Evolutionary conservation across 2,797 vertebrate species (phyloP).

Genomic region (Dermochelys coriacea): DNA sequence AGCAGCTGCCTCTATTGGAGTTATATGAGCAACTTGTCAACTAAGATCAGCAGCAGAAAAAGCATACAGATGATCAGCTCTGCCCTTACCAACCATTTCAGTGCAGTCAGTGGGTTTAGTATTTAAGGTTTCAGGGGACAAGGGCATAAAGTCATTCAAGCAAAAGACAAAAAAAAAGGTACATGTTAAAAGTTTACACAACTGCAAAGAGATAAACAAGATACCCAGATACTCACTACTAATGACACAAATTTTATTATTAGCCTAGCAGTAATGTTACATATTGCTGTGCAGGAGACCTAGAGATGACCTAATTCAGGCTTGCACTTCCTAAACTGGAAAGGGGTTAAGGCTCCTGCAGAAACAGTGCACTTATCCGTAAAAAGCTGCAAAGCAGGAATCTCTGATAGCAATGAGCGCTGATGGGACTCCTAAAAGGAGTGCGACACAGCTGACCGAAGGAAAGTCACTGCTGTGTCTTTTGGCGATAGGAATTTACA

Average conservation of each 20-base stretch:
- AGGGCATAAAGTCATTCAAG: not conserved
- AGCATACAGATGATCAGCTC: not conserved
- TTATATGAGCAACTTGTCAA: not conserved
- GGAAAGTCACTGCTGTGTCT: not conserved
- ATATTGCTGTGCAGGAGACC: not conserved
- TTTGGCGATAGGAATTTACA: not conserved
- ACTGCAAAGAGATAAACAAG: not conserved
- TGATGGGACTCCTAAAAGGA: not conserved
- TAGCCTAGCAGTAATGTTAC: not conserved
- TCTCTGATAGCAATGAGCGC: not conserved
- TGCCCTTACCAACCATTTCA: not conserved
- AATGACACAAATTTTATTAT: not conserved
- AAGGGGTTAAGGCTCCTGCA: not conserved
- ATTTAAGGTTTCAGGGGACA: not conserved
- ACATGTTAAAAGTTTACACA: fast-evolving
- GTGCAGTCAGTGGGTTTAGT: not conserved
- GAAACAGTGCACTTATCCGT: not conserved
- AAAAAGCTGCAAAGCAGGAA: not conserved
- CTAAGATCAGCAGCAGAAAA: not conserved
- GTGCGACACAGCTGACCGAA: not conserved
- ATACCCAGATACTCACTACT: not conserved
- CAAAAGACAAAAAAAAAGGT: not conserved
- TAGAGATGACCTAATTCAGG: not conserved
- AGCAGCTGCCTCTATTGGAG: not conserved
- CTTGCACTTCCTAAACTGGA: not conserved